These are phyloP conservation scores for Pseudococcus jackbeardsleyi DNA, from an alignment of 2,888 invertebrate genomes.

Conservation along the genomic window DNA sequence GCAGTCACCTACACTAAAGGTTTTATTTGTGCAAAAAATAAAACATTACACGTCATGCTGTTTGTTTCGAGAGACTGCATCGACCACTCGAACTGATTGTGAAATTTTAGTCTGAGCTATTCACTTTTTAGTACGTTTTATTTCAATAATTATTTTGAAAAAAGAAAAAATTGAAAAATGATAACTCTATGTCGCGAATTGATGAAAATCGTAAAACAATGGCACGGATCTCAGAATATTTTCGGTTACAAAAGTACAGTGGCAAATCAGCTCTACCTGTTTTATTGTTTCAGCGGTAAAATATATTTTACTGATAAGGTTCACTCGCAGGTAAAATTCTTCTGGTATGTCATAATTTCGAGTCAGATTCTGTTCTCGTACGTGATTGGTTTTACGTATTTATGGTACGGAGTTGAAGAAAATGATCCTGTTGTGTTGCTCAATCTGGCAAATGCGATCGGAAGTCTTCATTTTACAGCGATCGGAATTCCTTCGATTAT, in stretches of 20 bases:
- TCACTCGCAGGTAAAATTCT: background rate
- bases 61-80: no score
- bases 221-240: background rate
- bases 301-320: constrained; percentile 3
- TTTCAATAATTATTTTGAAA: no score
- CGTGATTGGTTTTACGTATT: background rate
- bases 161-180: background rate
- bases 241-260: constrained; percentile 1
- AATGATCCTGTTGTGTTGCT: background rate
- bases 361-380: background rate
- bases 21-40: no score
- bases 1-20: no score
- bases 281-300: background rate
- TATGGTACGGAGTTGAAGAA: background rate
- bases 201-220: background rate
- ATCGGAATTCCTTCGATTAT: background rate
- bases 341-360: background rate
- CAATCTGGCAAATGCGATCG: background rate
- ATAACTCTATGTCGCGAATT: background rate
- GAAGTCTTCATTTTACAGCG: background rate
- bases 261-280: background rate
- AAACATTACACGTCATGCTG: no score
- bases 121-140: no score
- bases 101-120: no score
- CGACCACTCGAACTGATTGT: no score